phyloP scores from a whole-genome alignment of 2,797 vertebrate species.

The Crocidura indochinensis region DNA sequence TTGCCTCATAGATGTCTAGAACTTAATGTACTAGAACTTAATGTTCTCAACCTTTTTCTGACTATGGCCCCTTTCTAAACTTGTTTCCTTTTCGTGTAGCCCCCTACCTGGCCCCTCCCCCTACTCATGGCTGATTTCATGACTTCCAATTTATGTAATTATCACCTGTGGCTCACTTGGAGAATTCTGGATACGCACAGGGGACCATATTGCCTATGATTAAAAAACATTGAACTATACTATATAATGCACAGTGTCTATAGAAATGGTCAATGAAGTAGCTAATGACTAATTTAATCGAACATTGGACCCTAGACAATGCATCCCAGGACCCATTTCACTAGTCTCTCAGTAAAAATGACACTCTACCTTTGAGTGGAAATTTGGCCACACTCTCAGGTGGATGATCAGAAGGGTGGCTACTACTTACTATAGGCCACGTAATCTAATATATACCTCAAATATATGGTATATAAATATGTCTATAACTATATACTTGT shows the following conservation, averaged over 20 bases:
- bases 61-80: too few species aligned
- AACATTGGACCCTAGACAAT: neutral
- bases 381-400: neutral
- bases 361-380: neutral
- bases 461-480: neutral
- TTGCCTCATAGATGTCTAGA: neutral
- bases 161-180: too few species aligned
- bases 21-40: neutral
- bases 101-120: neutral
- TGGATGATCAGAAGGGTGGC: neutral
- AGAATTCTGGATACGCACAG: too few species aligned
- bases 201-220: too few species aligned
- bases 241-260: neutral
- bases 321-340: neutral
- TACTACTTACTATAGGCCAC: neutral
- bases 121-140: too few species aligned
- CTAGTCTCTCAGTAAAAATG: neutral
- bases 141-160: too few species aligned
- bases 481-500: neutral
- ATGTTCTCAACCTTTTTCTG: too few species aligned
- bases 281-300: neutral
- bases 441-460: too few species aligned
- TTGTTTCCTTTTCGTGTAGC: too few species aligned
- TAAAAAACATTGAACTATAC: too few species aligned
- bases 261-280: neutral